Evolutionary conservation across 92 coral and sea anemone species (phyloP), one percentile per base, ranked within the genome.

Genomic region (Epizoanthus rinbou): DNA sequence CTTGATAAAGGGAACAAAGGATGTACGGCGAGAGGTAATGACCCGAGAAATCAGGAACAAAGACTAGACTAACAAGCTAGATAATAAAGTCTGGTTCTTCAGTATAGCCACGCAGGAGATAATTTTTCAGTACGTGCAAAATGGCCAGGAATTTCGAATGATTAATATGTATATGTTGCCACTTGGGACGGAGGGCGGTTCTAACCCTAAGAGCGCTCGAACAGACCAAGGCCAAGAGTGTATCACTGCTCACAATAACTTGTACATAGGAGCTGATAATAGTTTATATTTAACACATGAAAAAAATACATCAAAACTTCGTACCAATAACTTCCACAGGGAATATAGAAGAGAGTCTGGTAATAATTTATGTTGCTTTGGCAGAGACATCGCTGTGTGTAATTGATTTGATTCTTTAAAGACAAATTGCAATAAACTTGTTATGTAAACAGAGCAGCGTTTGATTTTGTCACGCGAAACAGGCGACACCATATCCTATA

Each of bases 201-300:
- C 80, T 75, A 54, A 57, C 35, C 54, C 52, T 73, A 73, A 75
- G 80, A 28, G 80, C 68, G 6, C 59, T 75, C 39, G 39, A 50
- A 18, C 35, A 58, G 28, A 28, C 21, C 62, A 23, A 66, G 57
- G 11, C 31, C 71, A 17, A 67, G 35, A 67, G 43, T 65, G n/a
- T 67, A 10, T 67, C n/a, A n/a, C n/a, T n/a, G n/a, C 31, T 67
- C 28, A 67, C 28, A 50, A 67, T 17, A 67, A 67, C 39, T 15
- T 67, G 35, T 19, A 28, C 18, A 67, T 8, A 16, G 18, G 45
- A 33, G 73, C 8, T 50, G 35, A 8, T 16, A 33, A 17, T 50
- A 13, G 54, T 50, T 50, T 50, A 50, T 50, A 50, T 50, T 50
- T 10, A 50, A 50, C 13, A 50, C 54, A 67, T 28, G 31, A 8